Evolutionary conservation across 1,140 invertebrate genomes (phyloP).

Genomic region (Ganaspis sp.): DNA sequence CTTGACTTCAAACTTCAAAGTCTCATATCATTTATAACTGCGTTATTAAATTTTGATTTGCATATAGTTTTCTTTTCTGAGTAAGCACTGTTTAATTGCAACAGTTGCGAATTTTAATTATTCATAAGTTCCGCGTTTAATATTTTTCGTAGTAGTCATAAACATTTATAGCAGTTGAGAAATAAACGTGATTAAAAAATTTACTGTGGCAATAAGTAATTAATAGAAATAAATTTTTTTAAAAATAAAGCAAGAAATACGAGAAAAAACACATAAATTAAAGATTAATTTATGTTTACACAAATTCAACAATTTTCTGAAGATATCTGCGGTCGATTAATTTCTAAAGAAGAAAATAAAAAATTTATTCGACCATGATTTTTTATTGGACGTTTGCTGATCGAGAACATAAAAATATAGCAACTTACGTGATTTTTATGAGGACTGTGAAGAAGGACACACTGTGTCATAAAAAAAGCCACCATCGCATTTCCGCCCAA

Average conservation of each 20-base stretch:
- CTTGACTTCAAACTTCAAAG: not conserved
- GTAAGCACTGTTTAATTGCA: not conserved
- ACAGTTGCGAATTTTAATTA: constrained; percentile 11
- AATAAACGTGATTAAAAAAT: too few species aligned
- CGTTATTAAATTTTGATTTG: not conserved
- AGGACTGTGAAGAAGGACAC: constrained; percentile 91
- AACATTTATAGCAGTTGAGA: too few species aligned
- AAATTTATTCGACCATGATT: not conserved
- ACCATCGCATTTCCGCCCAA: constrained; percentile 97
- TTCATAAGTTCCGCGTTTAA: not conserved
- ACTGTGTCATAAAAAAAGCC: constrained; percentile 94
- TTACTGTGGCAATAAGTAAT: too few species aligned
- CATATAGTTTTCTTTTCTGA: not conserved
- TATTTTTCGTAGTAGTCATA: too few species aligned
- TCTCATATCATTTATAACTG: constrained; percentile 1
- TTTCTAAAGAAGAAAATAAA: not conserved
- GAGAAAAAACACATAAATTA: too few species aligned
- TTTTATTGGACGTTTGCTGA: not conserved
- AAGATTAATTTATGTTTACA: not conserved
- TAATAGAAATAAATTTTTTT: too few species aligned
- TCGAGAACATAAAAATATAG: not conserved
- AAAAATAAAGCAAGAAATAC: too few species aligned
- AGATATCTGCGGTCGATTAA: not conserved
- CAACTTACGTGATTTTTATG: constrained; percentile 94
- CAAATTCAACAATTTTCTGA: not conserved